A percentile compares a stretch with the other conserved stretches of the same genome.
phyloP scores from a whole-genome alignment of 2,113 vertebrate species.

The Trochalopteron elliotii region DNA sequence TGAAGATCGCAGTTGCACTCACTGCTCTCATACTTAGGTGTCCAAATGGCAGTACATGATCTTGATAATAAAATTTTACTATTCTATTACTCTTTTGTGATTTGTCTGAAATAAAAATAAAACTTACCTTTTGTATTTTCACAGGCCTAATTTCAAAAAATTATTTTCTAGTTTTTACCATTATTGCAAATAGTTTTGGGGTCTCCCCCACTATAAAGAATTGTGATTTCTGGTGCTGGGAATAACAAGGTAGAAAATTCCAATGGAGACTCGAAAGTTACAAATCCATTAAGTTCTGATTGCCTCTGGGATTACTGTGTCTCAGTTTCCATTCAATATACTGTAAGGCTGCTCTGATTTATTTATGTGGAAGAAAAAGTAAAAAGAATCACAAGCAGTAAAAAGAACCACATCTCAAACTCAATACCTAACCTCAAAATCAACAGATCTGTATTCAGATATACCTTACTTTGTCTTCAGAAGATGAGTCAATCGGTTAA shows the following conservation, averaged over 20 bases:
- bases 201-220: not conserved
- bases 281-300: not conserved
- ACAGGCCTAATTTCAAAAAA: not conserved
- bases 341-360: conserved; percentile 15
- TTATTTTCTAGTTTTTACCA: not conserved
- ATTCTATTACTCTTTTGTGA: not conserved
- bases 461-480: not conserved
- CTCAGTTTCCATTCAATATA: not conserved
- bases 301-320: conserved; percentile 3
- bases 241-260: not conserved
- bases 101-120: not conserved
- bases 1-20: not conserved
- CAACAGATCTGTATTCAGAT: not conserved
- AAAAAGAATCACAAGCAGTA: not conserved
- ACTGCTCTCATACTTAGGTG: not conserved
- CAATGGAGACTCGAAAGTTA: not conserved
- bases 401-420: not conserved
- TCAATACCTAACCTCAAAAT: not conserved
- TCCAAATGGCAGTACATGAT: not conserved
- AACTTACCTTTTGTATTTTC: not conserved
- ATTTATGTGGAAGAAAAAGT: not conserved
- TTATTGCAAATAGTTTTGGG: not conserved
- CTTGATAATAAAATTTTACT: not conserved
- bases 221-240: not conserved
- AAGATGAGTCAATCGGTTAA: conserved; percentile 9